Evolutionary conservation across 2,113 vertebrate genomes (phyloP).

Genomic region (Manacus vitellinus): DNA sequence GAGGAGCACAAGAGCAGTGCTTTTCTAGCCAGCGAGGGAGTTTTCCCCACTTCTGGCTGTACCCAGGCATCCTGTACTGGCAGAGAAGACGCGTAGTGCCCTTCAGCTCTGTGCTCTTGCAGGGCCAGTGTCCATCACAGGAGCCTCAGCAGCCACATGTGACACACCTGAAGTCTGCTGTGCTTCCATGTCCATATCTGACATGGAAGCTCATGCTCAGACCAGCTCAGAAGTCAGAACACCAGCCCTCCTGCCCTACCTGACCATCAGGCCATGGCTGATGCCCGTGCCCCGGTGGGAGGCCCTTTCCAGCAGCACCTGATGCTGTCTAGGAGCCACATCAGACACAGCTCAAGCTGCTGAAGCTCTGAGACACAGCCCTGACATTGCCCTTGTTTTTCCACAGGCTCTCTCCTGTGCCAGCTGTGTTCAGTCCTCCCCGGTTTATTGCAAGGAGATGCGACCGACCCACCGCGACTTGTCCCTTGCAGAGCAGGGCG

Average conservation of each 20-base stretch:
- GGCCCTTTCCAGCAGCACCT: neutral
- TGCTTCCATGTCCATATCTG: neutral
- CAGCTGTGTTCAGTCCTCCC: rapidly evolving
- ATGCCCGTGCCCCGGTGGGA: rapidly evolving
- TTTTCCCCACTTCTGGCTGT: neutral
- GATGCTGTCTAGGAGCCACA: rapidly evolving
- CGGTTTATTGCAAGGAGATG: rapidly evolving
- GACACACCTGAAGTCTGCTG: neutral
- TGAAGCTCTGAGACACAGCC: rapidly evolving
- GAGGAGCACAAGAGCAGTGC: neutral
- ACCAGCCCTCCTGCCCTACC: rapidly evolving
- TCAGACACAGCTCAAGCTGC: neutral
- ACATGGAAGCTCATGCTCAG: no score
- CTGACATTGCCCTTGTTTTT: rapidly evolving
- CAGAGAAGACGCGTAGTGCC: rapidly evolving
- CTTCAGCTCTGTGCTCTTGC: neutral
- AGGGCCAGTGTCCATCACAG: rapidly evolving
- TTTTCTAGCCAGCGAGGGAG: neutral
- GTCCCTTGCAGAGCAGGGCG: rapidly evolving
- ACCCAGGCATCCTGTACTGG: neutral
- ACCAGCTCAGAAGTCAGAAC: neutral
- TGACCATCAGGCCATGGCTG: rapidly evolving
- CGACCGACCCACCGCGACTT: rapidly evolving
- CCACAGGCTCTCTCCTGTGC: rapidly evolving
- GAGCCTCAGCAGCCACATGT: rapidly evolving